These are phyloP conservation scores for Hippocampus mohnikei DNA, from an alignment of 2,113 vertebrate genomes.

Conservation along the genomic window DNA sequence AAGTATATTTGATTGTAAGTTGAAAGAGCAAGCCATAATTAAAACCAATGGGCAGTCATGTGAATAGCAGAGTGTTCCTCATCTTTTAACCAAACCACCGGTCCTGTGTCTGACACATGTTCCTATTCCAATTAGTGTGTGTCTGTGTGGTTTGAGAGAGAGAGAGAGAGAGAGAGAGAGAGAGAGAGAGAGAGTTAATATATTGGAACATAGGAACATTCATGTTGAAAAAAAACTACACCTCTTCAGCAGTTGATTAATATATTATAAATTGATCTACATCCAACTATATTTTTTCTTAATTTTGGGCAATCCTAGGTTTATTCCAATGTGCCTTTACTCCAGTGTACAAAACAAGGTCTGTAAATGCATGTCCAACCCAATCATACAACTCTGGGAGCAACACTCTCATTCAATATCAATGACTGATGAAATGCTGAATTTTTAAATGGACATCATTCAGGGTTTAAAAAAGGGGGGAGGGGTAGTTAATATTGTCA, in stretches of 20 bases:
- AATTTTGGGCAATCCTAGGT: not conserved
- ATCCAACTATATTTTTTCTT: not conserved
- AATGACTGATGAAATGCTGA: not conserved
- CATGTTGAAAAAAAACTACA: too few species aligned
- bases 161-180: too few species aligned
- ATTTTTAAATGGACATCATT: not conserved
- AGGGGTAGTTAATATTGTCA: too few species aligned
- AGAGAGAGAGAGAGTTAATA: too few species aligned
- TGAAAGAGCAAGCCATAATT: conserved; percentile 89
- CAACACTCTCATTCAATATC: not conserved
- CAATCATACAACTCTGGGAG: not conserved
- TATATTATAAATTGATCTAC: not conserved
- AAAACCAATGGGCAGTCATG: conserved; percentile 94
- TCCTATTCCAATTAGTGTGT: conserved; percentile 76
- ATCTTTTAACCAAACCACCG: conserved; percentile 79
- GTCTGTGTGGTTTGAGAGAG: not conserved
- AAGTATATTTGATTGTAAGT: conserved; percentile 84
- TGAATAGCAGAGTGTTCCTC: conserved; percentile 68
- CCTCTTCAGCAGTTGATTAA: too few species aligned
- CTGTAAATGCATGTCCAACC: not conserved
- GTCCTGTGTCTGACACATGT: conserved; percentile 91
- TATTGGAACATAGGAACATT: too few species aligned
- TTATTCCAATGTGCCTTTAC: not conserved
- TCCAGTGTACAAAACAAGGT: not conserved
- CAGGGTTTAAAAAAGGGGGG: too few species aligned